Evolutionary conservation across 2,113 vertebrate species (phyloP), one percentile per base, ranked within the genome.

Genomic region (Paramisgurnus dabryanus): DNA sequence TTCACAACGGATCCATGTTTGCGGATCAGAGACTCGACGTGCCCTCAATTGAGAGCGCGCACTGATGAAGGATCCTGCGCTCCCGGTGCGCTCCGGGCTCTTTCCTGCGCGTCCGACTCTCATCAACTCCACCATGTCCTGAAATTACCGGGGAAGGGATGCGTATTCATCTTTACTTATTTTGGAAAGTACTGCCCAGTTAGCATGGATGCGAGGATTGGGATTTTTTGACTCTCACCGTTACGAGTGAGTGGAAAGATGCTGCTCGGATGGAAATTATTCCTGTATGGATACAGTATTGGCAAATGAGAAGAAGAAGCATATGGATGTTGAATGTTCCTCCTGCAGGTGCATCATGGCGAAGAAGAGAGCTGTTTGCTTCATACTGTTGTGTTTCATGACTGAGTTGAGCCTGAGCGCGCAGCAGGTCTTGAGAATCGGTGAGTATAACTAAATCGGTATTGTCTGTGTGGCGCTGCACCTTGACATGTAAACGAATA

Each of bases 391-490:
- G 79, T 94, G 87, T 90, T 85, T 95, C 67, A 88, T 89, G 63
- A 87, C 91, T 77, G 90, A 90, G 88, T 88, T 96, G 87, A 93
- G 94, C 77, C 91, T 91, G 79, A 94, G 93, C 88, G 90, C 92
- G 57, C 95, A 95, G 89, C 96, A 97, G 92, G 96, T 97, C 85
- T 93, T 98, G 85, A 90, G 96, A 89, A 95, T 98, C 87, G 96
- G 96, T 98, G 89, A 96, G 96, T 95, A 80, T 67, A 5, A 53
- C 15, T 15, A 13, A 4, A 13, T 53, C 0, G 13, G 5, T 53
- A 13, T 13, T 53, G 13, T 53, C 50, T 12, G 12, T 11, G 11
- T 50, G 12, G 50, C 50, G 11, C 3, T 53, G 12, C 4, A 13
- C 49, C 1, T 50, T 3, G 12, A 49, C 13, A 53, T 53, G 11